phyloP scores from a whole-genome alignment of 2,113 vertebrate species.

The Pituophis catenifer region DNA sequence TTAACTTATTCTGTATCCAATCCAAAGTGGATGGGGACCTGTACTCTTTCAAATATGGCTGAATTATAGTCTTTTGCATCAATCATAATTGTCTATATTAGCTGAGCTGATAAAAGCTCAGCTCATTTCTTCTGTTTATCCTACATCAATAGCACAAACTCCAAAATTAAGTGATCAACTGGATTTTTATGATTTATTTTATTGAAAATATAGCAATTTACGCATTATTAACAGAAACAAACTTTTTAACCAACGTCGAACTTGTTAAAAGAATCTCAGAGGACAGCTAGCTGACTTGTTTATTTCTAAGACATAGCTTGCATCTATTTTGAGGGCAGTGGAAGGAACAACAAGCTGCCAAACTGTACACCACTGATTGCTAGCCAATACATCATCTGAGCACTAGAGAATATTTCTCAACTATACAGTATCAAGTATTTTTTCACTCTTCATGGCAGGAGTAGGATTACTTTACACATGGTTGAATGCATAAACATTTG shows the following conservation, averaged over 20 bases:
- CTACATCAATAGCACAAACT: not conserved
- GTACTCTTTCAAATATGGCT: not conserved
- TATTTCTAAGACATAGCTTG: conserved; percentile 16
- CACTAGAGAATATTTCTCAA: not conserved
- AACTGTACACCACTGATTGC: not conserved
- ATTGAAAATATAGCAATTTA: not conserved
- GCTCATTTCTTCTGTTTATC: not conserved
- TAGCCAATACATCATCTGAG: not conserved
- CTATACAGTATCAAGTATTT: not conserved
- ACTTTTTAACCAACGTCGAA: not conserved
- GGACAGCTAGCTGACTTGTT: not conserved
- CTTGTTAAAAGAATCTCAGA: not conserved
- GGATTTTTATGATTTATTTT: not conserved
- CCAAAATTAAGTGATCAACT: not conserved
- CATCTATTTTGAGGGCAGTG: conserved; percentile 16
- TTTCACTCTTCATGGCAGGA: not conserved
- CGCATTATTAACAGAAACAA: not conserved
- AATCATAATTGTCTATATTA: not conserved
- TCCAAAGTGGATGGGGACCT: not conserved
- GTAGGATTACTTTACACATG: not conserved
- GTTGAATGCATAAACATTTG: not conserved
- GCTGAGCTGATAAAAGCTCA: not conserved
- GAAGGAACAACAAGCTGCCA: not conserved
- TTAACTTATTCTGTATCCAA: not conserved
- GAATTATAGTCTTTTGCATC: not conserved